Percentiles rank a stretch among this genome's conserved stretches.
Conservation (phyloP, 2,888 invertebrate genomes). For the Andrena flavipes region DNA sequence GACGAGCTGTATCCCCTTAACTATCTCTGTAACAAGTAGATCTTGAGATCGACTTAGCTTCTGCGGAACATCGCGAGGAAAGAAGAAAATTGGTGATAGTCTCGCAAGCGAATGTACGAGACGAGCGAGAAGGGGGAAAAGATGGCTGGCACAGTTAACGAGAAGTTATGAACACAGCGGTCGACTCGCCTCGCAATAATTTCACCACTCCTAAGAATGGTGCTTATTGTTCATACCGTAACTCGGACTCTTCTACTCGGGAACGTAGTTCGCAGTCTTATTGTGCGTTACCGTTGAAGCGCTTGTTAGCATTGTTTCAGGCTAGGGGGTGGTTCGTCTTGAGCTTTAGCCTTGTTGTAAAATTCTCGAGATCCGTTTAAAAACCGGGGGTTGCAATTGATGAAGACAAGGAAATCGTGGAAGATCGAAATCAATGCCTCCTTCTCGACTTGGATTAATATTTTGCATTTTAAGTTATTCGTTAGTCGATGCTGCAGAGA, state of each 20-base stretch:
- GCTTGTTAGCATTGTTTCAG: slow-evolving; percentile 28
- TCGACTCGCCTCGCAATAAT: slow-evolving; percentile 45
- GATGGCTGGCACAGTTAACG: slow-evolving; percentile 59
- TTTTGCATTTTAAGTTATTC: too few species aligned
- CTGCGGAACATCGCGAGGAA: slow-evolving; percentile 20
- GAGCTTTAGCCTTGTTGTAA: too few species aligned
- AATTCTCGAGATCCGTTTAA: neutral
- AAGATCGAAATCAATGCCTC: neutral
- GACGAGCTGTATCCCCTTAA: slow-evolving; percentile 44
- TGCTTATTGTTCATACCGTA: slow-evolving; percentile 46
- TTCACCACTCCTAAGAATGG: slow-evolving; percentile 39
- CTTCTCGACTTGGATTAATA: neutral
- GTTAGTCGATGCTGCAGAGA: too few species aligned
- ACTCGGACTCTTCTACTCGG: slow-evolving; percentile 22
- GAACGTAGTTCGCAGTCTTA: slow-evolving; percentile 1
- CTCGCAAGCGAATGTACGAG: slow-evolving; percentile 1
- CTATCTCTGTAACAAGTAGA: slow-evolving; percentile 3
- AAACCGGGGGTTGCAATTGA: neutral
- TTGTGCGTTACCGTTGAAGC: neutral
- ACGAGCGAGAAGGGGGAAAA: slow-evolving; percentile 9
- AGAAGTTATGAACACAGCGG: slow-evolving; percentile 66
- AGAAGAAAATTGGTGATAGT: slow-evolving; percentile 55
- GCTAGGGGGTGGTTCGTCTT: neutral
- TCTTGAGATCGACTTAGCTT: neutral
- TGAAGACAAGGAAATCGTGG: neutral